Conservation (phyloP, 2,797 vertebrate species). For the Oreochromis grahami region DNA sequence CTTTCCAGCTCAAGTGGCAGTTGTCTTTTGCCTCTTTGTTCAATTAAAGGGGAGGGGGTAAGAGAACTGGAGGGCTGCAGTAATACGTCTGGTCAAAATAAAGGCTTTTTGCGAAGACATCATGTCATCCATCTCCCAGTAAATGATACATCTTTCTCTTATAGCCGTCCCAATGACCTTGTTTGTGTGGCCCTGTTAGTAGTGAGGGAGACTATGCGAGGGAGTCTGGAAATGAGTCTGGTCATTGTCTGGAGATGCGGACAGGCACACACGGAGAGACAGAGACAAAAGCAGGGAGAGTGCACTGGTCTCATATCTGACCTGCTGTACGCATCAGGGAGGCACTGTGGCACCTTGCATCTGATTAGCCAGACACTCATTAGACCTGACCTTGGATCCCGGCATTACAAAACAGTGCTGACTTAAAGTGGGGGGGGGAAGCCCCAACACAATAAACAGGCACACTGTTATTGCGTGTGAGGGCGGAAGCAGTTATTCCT, state of each 20-base stretch:
- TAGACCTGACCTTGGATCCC: constrained; percentile 61
- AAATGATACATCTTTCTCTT: constrained; percentile 76
- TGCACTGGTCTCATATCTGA: constrained; percentile 31
- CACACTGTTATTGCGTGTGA: constrained; percentile 38
- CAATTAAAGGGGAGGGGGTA: constrained; percentile 56
- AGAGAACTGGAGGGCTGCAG: constrained; percentile 38
- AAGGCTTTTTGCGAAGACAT: constrained; percentile 66
- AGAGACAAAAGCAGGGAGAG: constrained; percentile 13
- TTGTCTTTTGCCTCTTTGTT: constrained; percentile 71
- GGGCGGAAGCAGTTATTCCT: constrained; percentile 42
- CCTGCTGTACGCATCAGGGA: constrained; percentile 47
- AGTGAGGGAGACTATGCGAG: constrained; percentile 36
- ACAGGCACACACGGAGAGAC: not conserved
- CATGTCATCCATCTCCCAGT: constrained; percentile 70
- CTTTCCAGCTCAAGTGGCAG: constrained; percentile 63
- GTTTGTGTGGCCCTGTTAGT: constrained; percentile 70
- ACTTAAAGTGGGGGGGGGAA: not conserved
- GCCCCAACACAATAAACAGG: constrained; percentile 12
- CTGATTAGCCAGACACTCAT: constrained; percentile 60
- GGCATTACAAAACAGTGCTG: constrained; percentile 19
- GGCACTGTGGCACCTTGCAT: constrained; percentile 46
- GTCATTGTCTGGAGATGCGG: constrained; percentile 63
- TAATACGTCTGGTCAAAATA: constrained; percentile 70
- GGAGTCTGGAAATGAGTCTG: constrained; percentile 58
- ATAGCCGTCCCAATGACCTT: constrained; percentile 66